phyloP scores from a whole-genome alignment of 1,140 invertebrate species.

The Eueides isabella region DNA sequence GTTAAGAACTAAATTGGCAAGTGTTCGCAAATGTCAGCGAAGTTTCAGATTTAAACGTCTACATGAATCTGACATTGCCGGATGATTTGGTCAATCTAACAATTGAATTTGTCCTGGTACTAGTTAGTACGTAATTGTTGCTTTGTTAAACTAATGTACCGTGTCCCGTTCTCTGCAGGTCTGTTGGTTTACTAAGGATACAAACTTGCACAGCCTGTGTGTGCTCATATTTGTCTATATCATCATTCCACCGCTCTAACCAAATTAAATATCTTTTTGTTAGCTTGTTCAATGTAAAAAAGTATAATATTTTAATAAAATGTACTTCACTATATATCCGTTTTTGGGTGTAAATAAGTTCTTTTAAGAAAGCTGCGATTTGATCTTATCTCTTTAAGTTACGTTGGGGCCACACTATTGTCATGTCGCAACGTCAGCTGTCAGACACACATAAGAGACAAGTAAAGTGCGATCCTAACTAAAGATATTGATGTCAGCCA shows the following conservation, averaged over 20 bases:
- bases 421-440: conserved; percentile 37
- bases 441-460: conserved; percentile 23
- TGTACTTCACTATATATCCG: background rate
- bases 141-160: conserved; percentile 9
- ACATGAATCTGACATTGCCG: conserved; percentile 39
- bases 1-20: conserved; percentile 27
- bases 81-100: conserved; percentile 31
- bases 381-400: conserved; percentile 41
- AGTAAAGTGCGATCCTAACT: conserved; percentile 23
- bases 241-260: too few relatives aligned
- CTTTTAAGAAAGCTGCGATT: conserved; percentile 32
- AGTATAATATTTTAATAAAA: background rate
- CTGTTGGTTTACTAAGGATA: background rate
- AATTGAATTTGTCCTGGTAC: conserved; percentile 24
- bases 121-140: conserved; percentile 18
- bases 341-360: conserved; percentile 9
- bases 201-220: background rate
- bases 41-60: conserved; percentile 26
- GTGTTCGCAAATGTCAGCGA: conserved; percentile 27
- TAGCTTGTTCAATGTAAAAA: too few relatives aligned
- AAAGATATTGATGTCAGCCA: conserved; percentile 30
- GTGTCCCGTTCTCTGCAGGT: background rate
- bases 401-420: conserved; percentile 35
- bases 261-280: too few relatives aligned
- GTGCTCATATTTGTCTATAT: too few relatives aligned